A percentile compares a stretch with the other conserved stretches of the same genome.
Conservation (phyloP, 2,888 invertebrate species). For the Parapristionchus giblindavisi region DNA sequence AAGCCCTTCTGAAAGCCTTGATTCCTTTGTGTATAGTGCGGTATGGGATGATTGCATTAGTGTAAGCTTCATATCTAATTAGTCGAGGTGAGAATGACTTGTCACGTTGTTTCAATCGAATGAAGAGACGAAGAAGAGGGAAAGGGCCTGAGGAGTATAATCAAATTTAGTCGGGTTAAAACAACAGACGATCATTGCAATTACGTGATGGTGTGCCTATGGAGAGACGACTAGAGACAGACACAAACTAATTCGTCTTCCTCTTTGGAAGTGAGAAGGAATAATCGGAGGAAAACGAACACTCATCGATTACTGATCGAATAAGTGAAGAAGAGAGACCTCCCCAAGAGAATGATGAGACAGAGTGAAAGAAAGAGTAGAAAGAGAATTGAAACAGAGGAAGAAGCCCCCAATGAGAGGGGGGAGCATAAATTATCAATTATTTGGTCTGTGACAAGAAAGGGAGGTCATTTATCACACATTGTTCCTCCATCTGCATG, state of each 20-base stretch:
- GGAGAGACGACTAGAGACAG: too few species aligned
- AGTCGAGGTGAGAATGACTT: too few species aligned
- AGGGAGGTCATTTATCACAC: constrained; percentile 28
- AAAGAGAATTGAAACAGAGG: too few species aligned
- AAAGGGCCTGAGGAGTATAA: constrained; percentile 37
- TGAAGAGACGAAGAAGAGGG: neutral
- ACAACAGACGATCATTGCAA: constrained; percentile 27
- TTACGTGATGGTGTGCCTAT: too few species aligned
- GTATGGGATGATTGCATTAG: too few species aligned
- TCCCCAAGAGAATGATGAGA: neutral
- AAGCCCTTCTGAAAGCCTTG: too few species aligned
- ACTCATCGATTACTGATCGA: constrained; percentile 15
- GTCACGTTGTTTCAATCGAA: neutral
- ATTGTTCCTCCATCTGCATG: constrained; percentile 20
- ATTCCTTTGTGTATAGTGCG: too few species aligned
- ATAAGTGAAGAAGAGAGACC: constrained; percentile 5
- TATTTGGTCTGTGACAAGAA: constrained; percentile 21
- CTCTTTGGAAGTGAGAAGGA: constrained; percentile 7
- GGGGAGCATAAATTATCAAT: constrained; percentile 29
- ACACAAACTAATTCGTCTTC: too few species aligned
- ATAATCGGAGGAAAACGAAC: constrained; percentile 11
- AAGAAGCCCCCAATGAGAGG: neutral
- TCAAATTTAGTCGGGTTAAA: constrained; percentile 36
- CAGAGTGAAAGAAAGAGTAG: constrained; percentile 14
- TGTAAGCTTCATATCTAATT: too few species aligned